Conservation (phyloP, 2,888 invertebrate genomes). For the Oscheius sp. region DNA sequence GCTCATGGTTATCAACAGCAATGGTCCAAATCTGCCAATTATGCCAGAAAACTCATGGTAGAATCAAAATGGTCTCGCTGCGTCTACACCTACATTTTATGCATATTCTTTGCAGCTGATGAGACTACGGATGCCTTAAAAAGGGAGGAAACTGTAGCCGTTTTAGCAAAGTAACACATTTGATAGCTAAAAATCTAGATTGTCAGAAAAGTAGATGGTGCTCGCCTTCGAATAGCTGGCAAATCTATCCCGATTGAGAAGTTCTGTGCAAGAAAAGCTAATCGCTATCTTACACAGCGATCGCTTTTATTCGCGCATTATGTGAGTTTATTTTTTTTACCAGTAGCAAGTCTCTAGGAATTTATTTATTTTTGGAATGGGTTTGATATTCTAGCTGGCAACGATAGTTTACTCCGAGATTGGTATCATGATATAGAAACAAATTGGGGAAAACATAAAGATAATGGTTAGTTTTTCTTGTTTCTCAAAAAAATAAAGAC, state of each 20-base stretch:
- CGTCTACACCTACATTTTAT: slow-evolving; percentile 89
- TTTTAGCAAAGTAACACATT: slow-evolving; percentile 34
- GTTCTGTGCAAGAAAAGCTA: slow-evolving; percentile 86
- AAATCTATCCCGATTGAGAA: slow-evolving; percentile 97
- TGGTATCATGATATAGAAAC: slow-evolving; percentile 70
- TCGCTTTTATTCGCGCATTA: slow-evolving; percentile 82
- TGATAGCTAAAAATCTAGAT: background rate
- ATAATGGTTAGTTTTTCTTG: slow-evolving; percentile 55
- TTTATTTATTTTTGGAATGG: slow-evolving; percentile 91
- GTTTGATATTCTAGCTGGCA: slow-evolving; percentile 82
- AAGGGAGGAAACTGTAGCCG: slow-evolving; percentile 45
- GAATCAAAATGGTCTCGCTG: slow-evolving; percentile 88
- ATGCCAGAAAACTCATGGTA: slow-evolving; percentile 77
- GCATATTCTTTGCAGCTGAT: slow-evolving; percentile 78
- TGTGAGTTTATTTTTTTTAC: slow-evolving; percentile 68
- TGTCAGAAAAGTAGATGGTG: slow-evolving; percentile 80
- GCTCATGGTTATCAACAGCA: slow-evolving; percentile 60
- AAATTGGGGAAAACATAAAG: slow-evolving; percentile 43
- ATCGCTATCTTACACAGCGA: slow-evolving; percentile 81
- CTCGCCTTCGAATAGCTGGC: slow-evolving; percentile 89
- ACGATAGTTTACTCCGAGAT: slow-evolving; percentile 73
- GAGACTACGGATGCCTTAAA: slow-evolving; percentile 40
- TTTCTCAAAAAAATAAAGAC: background rate
- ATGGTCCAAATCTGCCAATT: slow-evolving; percentile 66
- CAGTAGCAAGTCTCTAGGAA: slow-evolving; percentile 74